Conservation (phyloP, 2,888 invertebrate genomes). For the Lobophora halterata region DNA sequence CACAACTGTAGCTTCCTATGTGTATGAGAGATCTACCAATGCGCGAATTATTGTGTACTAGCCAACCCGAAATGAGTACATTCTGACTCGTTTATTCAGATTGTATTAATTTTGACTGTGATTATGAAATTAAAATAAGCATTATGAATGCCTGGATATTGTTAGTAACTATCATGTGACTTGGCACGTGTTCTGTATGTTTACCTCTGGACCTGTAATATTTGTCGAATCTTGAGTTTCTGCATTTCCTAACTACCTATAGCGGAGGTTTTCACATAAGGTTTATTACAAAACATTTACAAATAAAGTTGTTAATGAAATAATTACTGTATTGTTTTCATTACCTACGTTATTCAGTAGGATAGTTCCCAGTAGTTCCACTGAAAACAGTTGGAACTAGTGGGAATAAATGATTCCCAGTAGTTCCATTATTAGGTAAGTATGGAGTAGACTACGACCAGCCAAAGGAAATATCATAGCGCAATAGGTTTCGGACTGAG, state of each 20-base stretch:
- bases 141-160: conserved; percentile 66
- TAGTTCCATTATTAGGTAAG: no score
- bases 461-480: no score
- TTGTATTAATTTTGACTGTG: conserved; percentile 60
- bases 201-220: conserved; percentile 41
- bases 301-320: conserved; percentile 56
- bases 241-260: conserved; percentile 28
- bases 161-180: conserved; percentile 45
- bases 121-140: conserved; percentile 48
- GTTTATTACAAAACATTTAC: conserved; percentile 59
- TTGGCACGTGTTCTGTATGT: conserved; percentile 53
- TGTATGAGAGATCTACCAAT: conserved; percentile 20
- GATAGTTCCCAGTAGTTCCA: no score
- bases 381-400: no score
- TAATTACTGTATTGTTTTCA: conserved; percentile 33
- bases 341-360: neutral
- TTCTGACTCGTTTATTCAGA: conserved; percentile 34
- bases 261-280: conserved; percentile 57
- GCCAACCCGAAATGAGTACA: conserved; percentile 56
- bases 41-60: conserved; percentile 18
- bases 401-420: no score
- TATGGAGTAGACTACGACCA: no score
- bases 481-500: no score
- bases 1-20: no score
- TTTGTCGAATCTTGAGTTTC: conserved; percentile 28